A percentile compares a stretch with the other conserved stretches of the same genome.
These are phyloP conservation scores for Philopotamus ludificatus DNA, from an alignment of 1,140 invertebrate species.

Conservation along the genomic window DNA sequence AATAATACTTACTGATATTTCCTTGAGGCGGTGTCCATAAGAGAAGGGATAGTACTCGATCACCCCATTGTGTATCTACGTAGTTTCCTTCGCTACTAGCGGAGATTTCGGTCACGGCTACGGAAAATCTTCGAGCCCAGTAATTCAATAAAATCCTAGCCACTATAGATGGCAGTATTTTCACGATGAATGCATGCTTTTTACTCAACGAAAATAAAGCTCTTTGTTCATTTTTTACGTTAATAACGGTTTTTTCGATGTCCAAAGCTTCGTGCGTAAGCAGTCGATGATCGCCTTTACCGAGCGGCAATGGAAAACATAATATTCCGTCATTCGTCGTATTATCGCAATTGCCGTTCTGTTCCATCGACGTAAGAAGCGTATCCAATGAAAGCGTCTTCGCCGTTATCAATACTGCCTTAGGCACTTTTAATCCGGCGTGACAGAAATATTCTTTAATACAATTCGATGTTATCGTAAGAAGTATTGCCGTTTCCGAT, in stretches of 20 bases:
- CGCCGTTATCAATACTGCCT: constrained; percentile 58
- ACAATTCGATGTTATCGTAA: constrained; percentile 63
- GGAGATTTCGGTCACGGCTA: constrained; percentile 70
- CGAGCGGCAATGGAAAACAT: constrained; percentile 60
- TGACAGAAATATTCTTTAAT: constrained; percentile 64
- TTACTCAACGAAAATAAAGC: constrained; percentile 68
- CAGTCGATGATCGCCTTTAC: constrained; percentile 47
- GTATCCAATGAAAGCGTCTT: constrained; percentile 53
- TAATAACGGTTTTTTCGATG: constrained; percentile 60
- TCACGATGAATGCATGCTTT: constrained; percentile 67
- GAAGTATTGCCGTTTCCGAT: constrained; percentile 66
- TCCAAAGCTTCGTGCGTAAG: constrained; percentile 48
- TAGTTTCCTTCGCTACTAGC: constrained; percentile 50
- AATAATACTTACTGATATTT: constrained; percentile 67
- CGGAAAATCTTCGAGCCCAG: constrained; percentile 68
- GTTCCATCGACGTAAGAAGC: constrained; percentile 55
- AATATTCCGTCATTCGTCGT: constrained; percentile 58
- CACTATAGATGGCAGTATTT: constrained; percentile 65
- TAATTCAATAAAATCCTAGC: constrained; percentile 68
- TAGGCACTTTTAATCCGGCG: constrained; percentile 54
- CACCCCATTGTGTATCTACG: constrained; percentile 62
- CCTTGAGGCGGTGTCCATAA: constrained; percentile 79
- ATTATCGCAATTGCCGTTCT: constrained; percentile 53
- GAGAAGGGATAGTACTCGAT: constrained; percentile 65
- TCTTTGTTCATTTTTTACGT: constrained; percentile 62